Percentiles rank a stretch among this genome's conserved stretches.
These are phyloP conservation scores for Tanytarsus gracilentus DNA, from an alignment of 2,888 invertebrate species.

Conservation along the genomic window DNA sequence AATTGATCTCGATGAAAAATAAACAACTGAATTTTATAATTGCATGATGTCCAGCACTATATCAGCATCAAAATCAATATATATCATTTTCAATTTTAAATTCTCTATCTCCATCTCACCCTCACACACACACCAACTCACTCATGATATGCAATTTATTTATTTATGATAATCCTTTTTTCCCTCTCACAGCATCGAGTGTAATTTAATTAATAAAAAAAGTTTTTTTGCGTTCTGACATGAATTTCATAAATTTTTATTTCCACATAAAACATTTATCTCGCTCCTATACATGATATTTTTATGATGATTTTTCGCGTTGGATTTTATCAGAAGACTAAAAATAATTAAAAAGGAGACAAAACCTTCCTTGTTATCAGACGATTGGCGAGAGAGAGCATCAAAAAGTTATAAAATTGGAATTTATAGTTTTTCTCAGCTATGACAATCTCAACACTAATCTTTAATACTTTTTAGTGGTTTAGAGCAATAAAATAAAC, in stretches of 20 bases:
- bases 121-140: too few relatives aligned
- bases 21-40: conserved; percentile 1
- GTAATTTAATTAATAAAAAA: conserved; percentile 28
- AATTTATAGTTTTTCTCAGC: conserved; percentile 26
- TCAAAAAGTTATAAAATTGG: conserved; percentile 8
- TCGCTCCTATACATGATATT: background rate
- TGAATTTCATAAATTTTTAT: conserved; percentile 7
- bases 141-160: conserved; percentile 4
- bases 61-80: conserved; percentile 17
- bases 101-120: too few relatives aligned
- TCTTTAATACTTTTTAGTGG: conserved; percentile 4
- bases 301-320: conserved; percentile 10
- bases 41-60: background rate
- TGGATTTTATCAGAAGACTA: too few relatives aligned
- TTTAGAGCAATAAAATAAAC: background rate
- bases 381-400: background rate
- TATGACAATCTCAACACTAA: conserved; percentile 21
- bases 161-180: conserved; percentile 23
- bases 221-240: conserved; percentile 3
- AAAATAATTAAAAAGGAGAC: background rate
- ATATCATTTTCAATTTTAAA: conserved; percentile 23
- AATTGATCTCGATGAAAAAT: conserved; percentile 22
- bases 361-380: conserved; percentile 11
- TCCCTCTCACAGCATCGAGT: background rate
- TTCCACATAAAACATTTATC: conserved; percentile 11